Evolutionary conservation across 2,113 vertebrate species (phyloP), one percentile per base, ranked within the genome.

Genomic region (Grallaria varia): DNA sequence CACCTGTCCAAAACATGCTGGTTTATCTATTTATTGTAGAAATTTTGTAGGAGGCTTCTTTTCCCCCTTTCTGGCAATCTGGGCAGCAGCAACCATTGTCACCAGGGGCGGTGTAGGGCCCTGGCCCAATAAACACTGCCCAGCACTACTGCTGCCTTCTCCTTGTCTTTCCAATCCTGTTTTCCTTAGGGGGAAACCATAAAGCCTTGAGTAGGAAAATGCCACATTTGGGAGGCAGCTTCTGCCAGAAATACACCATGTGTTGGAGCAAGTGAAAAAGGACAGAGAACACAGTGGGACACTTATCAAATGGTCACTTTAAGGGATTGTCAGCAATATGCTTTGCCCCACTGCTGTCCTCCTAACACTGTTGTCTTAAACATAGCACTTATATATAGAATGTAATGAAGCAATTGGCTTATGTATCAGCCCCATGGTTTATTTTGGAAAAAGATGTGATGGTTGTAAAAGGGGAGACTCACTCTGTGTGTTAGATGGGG

Each of bases 11-110:
- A 33, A 64, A 5, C 49, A 52, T 0, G 4, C 62, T 0, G 1
- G 1, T 86, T 79, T 42, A 62, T 55, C 52, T 94, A 25, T 84
- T 95, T 84, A 75, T 82, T 93, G 40, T 76, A 94, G 71, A 47
- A 59, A 56, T 33, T 14, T 42, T 60, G 27, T 25, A 87, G 78
- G 28, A 88, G 14, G 59, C 67, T 86, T 33, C 23, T 64, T 13
- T 5, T 9, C 6, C 10, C 2, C 3, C 2, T 2, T 33, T 58
- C 23, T 2, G 2, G 28, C 3, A 1, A 6, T 50, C 0, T 0
- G 16, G 47, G 42, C 56, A 85, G 62, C 53, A 60, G 30, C 9
- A 2, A 15, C 37, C 3, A 2, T 44, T 3, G 18, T 11, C 25
- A 44, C 20, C 9, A 2, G 27, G 49, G 40, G 24, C 28, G 5